Percentiles rank a stretch among this genome's conserved stretches.
phyloP scores from a whole-genome alignment of 2,113 vertebrate species.

The Hiodon tergisus region DNA sequence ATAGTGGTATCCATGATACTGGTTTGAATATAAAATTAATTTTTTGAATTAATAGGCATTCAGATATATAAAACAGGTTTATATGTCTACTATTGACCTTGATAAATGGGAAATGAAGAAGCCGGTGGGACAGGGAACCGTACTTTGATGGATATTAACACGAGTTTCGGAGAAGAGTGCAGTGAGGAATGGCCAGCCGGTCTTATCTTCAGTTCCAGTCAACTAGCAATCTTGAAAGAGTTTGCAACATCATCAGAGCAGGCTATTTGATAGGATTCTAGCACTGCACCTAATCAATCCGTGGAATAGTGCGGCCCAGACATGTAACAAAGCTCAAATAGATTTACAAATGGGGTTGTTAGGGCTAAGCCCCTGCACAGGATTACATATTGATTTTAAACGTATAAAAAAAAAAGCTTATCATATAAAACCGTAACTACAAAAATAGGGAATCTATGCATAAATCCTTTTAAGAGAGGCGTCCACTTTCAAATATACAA shows the following conservation, averaged over 20 bases:
- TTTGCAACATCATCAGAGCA: conserved; percentile 95
- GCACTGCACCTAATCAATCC: conserved; percentile 97
- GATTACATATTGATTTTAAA: conserved; percentile 99
- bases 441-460: conserved; percentile 83
- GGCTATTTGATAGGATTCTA: conserved; percentile 93
- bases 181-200: conserved; percentile 69
- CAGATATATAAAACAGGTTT: conserved; percentile 21
- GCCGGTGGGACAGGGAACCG: conserved; percentile 58
- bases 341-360: conserved; percentile 99
- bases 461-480: conserved; percentile 79
- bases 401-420: conserved; percentile 97
- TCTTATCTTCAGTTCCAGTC: conserved; percentile 93
- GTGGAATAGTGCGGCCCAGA: conserved; percentile 84
- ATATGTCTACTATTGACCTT: conserved; percentile 58
- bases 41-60: not conserved
- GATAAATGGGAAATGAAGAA: conserved; percentile 19
- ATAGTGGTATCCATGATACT: too few species aligned
- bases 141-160: conserved; percentile 77
- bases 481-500: conserved; percentile 78
- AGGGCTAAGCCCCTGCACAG: conserved; percentile 99
- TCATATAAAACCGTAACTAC: conserved; percentile 97
- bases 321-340: conserved; percentile 99
- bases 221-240: conserved; percentile 93
- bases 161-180: conserved; percentile 70
- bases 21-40: not conserved